Percentiles rank a stretch among this genome's conserved stretches.
phyloP scores from a whole-genome alignment of 37 sponge, comb jelly and placozoan genomes.

The Tethya wilhelma region DNA sequence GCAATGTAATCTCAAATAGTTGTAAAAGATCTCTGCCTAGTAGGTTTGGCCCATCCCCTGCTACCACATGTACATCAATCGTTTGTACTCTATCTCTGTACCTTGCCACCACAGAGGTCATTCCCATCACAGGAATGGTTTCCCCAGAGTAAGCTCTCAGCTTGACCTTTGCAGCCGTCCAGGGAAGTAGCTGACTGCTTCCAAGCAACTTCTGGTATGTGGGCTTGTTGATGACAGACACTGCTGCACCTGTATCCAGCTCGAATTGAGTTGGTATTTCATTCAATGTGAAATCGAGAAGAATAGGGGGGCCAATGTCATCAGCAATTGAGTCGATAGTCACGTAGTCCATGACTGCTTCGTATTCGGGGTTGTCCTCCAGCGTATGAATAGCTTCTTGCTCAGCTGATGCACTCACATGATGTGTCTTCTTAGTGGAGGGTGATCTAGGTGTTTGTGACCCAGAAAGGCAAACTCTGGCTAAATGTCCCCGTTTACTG shows the following conservation, averaged over 20 bases:
- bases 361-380: not conserved
- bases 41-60: too few species aligned
- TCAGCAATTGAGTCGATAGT: not conserved
- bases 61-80: too few species aligned
- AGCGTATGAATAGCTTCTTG: too few species aligned
- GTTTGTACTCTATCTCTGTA: too few species aligned
- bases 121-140: too few species aligned
- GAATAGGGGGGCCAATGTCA: not conserved
- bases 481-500: slow-evolving; percentile 9
- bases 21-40: too few species aligned
- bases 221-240: slow-evolving; percentile 1
- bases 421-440: not conserved
- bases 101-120: too few species aligned
- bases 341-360: not conserved
- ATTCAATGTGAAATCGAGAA: not conserved
- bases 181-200: too few species aligned
- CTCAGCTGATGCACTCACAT: too few species aligned
- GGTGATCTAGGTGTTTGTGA: not conserved
- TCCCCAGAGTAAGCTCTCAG: too few species aligned
- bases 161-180: too few species aligned
- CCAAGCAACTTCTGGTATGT: not conserved
- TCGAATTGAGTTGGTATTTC: not conserved
- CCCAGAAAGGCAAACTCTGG: slow-evolving; percentile 1
- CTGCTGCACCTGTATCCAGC: slow-evolving; percentile 25
- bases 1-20: too few species aligned